Evolutionary conservation across 2,797 vertebrate species (phyloP).

Genomic region (Heterohyrax brucei): DNA sequence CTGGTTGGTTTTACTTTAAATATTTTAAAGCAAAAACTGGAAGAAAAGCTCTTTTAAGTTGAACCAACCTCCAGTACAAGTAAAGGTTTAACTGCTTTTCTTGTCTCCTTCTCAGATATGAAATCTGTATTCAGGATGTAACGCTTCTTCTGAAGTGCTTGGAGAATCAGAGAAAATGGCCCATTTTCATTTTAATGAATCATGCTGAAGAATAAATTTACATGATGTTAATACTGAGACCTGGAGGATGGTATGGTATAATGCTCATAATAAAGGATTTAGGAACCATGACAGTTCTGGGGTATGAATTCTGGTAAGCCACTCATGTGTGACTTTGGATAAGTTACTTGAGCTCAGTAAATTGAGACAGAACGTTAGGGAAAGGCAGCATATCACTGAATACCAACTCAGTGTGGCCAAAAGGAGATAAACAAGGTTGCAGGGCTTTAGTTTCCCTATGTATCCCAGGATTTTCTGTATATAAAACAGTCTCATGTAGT

Average conservation of each 20-base stretch:
- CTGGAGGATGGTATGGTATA: slow-evolving; percentile 83
- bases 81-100: slow-evolving; percentile 85
- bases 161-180: slow-evolving; percentile 88
- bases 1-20: slow-evolving; percentile 79
- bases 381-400: not conserved
- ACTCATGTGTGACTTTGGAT: slow-evolving; percentile 84
- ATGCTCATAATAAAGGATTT: slow-evolving; percentile 83
- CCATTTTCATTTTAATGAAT: slow-evolving; percentile 87
- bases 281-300: slow-evolving; percentile 84
- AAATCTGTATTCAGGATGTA: slow-evolving; percentile 88
- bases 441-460: not conserved
- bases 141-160: slow-evolving; percentile 86
- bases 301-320: slow-evolving; percentile 84
- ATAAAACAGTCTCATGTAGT: not conserved
- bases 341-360: slow-evolving; percentile 76
- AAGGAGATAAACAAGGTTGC: slow-evolving; percentile 60
- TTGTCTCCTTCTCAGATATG: slow-evolving; percentile 81
- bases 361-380: slow-evolving; percentile 73
- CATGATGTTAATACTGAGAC: slow-evolving; percentile 84
- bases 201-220: slow-evolving; percentile 86
- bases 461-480: slow-evolving; percentile 10
- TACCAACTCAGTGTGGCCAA: not conserved
- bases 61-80: slow-evolving; percentile 83
- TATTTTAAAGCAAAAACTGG: slow-evolving; percentile 82
- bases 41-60: slow-evolving; percentile 75